Percentiles rank a stretch among this genome's conserved stretches.
Evolutionary conservation across 2,113 vertebrate species (phyloP).

Genomic region (Pterocles gutturalis): DNA sequence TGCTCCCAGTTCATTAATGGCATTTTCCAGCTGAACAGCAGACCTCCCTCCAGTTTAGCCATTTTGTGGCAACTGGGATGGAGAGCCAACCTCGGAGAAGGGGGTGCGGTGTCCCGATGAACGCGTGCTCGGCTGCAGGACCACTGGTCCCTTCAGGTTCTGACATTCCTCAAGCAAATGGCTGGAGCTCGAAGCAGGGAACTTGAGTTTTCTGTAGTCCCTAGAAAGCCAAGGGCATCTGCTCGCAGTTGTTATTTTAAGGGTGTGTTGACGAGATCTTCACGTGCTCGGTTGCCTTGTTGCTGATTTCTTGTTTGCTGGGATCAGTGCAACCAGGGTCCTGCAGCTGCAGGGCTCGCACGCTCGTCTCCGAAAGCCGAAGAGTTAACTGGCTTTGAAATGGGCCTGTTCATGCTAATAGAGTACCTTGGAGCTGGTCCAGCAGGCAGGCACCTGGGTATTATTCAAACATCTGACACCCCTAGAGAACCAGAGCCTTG

Average conservation of each 20-base stretch:
- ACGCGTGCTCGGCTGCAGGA: fast-evolving
- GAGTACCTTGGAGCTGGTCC: conserved; percentile 50
- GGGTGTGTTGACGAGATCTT: background rate
- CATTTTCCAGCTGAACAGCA: background rate
- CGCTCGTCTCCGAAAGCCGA: background rate
- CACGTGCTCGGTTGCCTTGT: background rate
- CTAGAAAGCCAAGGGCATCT: background rate
- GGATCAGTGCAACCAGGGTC: background rate
- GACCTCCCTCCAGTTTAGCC: background rate
- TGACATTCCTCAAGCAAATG: background rate
- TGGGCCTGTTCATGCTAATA: conserved; percentile 20
- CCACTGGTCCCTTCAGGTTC: background rate
- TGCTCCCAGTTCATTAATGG: fast-evolving
- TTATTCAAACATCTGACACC: conserved; percentile 25
- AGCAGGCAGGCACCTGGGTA: conserved; percentile 56
- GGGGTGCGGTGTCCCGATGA: background rate
- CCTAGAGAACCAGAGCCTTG: conserved; percentile 26
- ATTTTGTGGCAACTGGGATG: background rate
- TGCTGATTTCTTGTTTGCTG: background rate
- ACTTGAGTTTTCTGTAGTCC: background rate
- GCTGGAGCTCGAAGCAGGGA: background rate
- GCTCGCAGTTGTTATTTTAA: background rate
- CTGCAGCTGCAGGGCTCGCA: fast-evolving
- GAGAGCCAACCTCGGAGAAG: background rate
- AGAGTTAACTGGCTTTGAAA: conserved; percentile 49